These are phyloP conservation scores for Aurelia coerulea DNA, from an alignment of 30 jellyfish, hydroid and myxozoan genomes.

Conservation along the genomic window DNA sequence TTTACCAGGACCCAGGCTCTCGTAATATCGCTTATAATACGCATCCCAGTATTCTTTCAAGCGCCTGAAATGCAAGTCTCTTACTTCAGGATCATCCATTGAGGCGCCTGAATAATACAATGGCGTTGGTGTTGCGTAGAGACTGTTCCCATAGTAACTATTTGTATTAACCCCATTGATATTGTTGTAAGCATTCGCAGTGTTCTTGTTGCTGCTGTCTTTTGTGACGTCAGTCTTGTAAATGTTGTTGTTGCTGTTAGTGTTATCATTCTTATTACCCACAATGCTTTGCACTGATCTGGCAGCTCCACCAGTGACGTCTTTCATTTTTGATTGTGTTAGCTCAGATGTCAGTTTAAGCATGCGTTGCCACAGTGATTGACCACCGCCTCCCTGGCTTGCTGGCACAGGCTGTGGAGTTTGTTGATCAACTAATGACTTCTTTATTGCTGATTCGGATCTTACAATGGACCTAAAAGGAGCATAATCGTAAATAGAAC, in stretches of 20 bases:
- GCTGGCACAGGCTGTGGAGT: background rate
- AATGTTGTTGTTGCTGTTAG: background rate
- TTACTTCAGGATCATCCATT: background rate
- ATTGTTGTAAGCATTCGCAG: background rate
- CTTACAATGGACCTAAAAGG: background rate
- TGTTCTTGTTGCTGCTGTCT: background rate
- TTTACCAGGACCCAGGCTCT: conserved; percentile 46
- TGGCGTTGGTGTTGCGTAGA: background rate
- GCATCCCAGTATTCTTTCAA: conserved; percentile 63
- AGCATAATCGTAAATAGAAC: no score
- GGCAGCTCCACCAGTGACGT: conserved; percentile 67
- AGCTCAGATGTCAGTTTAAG: conserved; percentile 77
- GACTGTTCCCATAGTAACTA: background rate
- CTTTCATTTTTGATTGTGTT: conserved; percentile 52
- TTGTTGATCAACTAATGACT: conserved; percentile 39
- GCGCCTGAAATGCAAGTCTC: conserved; percentile 25
- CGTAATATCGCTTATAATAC: conserved; percentile 59
- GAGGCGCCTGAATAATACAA: conserved; percentile 1
- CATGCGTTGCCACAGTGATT: conserved; percentile 90
- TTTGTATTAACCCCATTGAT: conserved; percentile 5
- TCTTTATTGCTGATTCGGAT: conserved; percentile 25
- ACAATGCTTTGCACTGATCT: conserved; percentile 45
- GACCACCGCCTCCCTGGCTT: background rate
- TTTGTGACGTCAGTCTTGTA: background rate
- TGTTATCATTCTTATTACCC: background rate